A percentile compares a stretch with the other conserved stretches of the same genome.
phyloP scores from a whole-genome alignment of 2,797 vertebrate genomes.

The Channa striata region DNA sequence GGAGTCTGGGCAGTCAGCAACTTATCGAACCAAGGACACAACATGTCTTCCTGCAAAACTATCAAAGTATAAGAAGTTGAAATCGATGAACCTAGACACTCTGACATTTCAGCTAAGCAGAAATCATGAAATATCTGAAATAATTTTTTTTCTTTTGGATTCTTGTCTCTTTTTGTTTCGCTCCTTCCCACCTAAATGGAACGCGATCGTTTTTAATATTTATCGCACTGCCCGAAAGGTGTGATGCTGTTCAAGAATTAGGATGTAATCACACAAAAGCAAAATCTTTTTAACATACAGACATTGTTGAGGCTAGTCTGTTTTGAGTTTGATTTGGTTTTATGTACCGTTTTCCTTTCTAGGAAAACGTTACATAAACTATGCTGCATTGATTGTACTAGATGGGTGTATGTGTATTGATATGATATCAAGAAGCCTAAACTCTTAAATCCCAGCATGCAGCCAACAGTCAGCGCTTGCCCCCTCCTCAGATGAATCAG shows the following conservation, averaged over 20 bases:
- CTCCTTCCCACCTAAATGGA: not conserved
- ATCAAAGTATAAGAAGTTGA: slow-evolving; percentile 20
- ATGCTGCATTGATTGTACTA: not conserved
- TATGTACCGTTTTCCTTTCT: too few relatives aligned
- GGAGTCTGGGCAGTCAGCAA: slow-evolving; percentile 58
- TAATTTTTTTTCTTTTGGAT: too few relatives aligned
- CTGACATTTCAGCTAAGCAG: not conserved
- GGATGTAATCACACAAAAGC: not conserved
- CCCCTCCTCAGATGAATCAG: slow-evolving; percentile 61
- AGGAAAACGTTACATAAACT: too few relatives aligned
- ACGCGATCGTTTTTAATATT: not conserved
- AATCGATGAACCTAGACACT: slow-evolving; percentile 2
- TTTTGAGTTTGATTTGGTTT: not conserved
- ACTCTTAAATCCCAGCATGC: slow-evolving; percentile 34
- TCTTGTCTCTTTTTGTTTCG: not conserved
- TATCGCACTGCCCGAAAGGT: not conserved
- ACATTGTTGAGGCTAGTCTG: not conserved
- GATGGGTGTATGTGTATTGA: not conserved
- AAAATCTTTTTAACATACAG: not conserved
- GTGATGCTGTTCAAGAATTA: not conserved
- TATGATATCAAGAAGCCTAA: slow-evolving; percentile 16
- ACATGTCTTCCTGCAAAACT: not conserved
- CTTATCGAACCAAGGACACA: slow-evolving; percentile 50
- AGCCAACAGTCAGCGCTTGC: slow-evolving; percentile 15
- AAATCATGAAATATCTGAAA: too few relatives aligned